phyloP scores from a whole-genome alignment of 2,888 invertebrate genomes.

The Orgyia antiqua region DNA sequence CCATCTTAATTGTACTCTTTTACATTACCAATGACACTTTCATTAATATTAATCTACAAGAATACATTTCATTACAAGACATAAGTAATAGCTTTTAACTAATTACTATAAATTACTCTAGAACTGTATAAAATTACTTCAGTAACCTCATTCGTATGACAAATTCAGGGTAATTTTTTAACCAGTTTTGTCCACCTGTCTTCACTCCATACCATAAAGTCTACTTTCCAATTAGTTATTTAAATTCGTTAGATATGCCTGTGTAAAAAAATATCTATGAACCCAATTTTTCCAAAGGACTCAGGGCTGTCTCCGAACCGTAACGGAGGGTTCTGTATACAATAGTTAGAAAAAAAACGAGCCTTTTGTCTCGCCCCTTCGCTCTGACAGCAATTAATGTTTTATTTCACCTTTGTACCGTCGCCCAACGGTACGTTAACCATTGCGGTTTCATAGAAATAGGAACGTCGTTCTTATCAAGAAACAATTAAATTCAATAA shows the following conservation, averaged over 20 bases:
- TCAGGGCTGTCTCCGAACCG: conserved; percentile 43
- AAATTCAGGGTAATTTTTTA: too few species aligned
- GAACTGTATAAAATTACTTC: too few species aligned
- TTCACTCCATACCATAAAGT: conserved; percentile 3
- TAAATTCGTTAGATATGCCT: too few species aligned
- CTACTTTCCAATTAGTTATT: too few species aligned
- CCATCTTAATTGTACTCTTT: too few species aligned
- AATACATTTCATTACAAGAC: too few species aligned
- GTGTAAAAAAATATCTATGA: conserved; percentile 30
- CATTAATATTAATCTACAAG: too few species aligned
- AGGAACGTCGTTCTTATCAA: conserved; percentile 17
- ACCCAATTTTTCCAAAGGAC: conserved; percentile 26
- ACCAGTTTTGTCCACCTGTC: too few species aligned
- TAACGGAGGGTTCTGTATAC: conserved; percentile 61
- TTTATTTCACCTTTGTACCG: conserved; percentile 60
- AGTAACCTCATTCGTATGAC: too few species aligned
- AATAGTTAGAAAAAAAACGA: conserved; percentile 58
- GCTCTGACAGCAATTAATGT: conserved; percentile 72
- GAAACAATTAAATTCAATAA: conserved; percentile 31
- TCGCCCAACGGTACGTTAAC: conserved; percentile 33
- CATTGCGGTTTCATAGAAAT: conserved; percentile 26
- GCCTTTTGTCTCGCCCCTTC: conserved; percentile 57
- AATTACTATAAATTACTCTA: too few species aligned
- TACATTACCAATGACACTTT: too few species aligned
- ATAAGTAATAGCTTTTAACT: too few species aligned